Evolutionary conservation across 2,113 vertebrate genomes (phyloP), one percentile per base, ranked within the genome.

Genomic region (Oncorhynchus keta): DNA sequence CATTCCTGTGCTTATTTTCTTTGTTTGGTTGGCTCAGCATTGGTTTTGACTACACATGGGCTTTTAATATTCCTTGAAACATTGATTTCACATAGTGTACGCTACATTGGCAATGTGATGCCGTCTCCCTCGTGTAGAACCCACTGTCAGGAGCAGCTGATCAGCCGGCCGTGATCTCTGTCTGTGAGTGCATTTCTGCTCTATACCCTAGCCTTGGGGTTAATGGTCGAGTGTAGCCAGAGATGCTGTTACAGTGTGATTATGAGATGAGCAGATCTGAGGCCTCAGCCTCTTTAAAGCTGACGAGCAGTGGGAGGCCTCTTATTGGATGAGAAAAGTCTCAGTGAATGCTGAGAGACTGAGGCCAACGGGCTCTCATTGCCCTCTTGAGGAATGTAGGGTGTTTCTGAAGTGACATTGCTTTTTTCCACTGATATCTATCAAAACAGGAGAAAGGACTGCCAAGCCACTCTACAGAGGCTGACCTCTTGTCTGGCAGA

Each of bases 401-500:
- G 51, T 72, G 70, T 57, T 70, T 4, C 39, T 13, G 69, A 5
- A 76, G 35, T 73, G 51, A 55, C 14, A 49, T 64, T 51, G 74
- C 51, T 70, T 73, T 73, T 69, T 14, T 68, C 30, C 16, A 35
- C 14, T 35, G 16, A 35, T 28, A 18, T 75, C 65, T 79, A 66
- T 16, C 73, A 28, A 70, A 30, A 16, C 35, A 45, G 28, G 85
- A 82, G 67, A 55, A 76, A 85, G n/a, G 28, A 72, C 73, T 83
- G 84, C 86, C 85, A 90, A 77, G 85, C 86, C 76, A 74, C 48
- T 55, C 81, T 81, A 83, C 76, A 84, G 86, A 87, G 72, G 22
- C 77, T 86, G 82, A 85, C 77, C 85, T 67, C 61, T 62, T 49
- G 74, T 83, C 73, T 78, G 70, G 74, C 22, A 55, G 76, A 84